Evolutionary conservation across 1,140 invertebrate genomes (phyloP).

Genomic region (Pseudomyrmex cubaensis): DNA sequence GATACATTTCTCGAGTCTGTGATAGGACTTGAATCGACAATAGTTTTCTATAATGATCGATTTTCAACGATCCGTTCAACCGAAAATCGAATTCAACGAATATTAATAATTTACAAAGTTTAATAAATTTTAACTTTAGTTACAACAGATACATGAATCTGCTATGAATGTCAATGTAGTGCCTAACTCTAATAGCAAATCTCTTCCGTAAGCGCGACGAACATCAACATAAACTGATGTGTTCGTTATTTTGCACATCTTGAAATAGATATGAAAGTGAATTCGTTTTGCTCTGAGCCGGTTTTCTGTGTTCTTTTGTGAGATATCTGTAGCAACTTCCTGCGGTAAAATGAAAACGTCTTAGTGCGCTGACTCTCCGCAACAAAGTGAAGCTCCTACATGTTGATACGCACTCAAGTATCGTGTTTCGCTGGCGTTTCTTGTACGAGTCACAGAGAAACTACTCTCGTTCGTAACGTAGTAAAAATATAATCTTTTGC

Average conservation of each 20-base stretch:
- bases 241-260: not conserved
- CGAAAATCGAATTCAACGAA: no score
- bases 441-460: not conserved
- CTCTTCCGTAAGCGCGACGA: not conserved
- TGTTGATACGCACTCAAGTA: not conserved
- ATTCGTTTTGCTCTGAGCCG: conserved; percentile 51
- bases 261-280: conserved; percentile 35
- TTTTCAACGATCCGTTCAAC: no score
- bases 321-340: no score
- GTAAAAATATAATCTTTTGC: not conserved
- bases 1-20: no score
- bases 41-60: no score
- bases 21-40: no score
- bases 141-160: no score
- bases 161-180: no score
- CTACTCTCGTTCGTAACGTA: not conserved
- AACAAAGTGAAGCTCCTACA: not conserved
- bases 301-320: conserved; percentile 44
- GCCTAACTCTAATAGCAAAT: no score
- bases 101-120: no score
- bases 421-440: not conserved
- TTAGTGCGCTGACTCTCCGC: conserved; percentile 15
- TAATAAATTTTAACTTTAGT: no score
- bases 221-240: conserved; percentile 13
- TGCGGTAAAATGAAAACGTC: conserved; percentile 29